These are phyloP conservation scores for Dioctria linearis DNA, from an alignment of 2,888 invertebrate genomes.

Conservation along the genomic window DNA sequence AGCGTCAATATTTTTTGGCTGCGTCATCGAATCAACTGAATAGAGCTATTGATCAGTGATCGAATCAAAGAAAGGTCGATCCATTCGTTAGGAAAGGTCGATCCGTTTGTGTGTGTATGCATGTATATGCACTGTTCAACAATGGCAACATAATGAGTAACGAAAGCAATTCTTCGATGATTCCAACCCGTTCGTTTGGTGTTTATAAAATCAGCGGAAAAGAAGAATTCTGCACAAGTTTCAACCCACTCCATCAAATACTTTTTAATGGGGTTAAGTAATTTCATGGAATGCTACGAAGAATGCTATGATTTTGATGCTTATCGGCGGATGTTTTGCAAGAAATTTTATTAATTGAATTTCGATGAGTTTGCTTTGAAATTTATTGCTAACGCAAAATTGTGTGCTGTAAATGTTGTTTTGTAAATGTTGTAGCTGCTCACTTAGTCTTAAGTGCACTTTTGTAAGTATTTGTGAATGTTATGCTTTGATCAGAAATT, in stretches of 20 bases:
- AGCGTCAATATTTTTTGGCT: not conserved
- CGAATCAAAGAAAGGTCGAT: not conserved
- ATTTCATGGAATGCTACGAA: not conserved
- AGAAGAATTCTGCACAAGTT: not conserved
- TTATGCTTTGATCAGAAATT: no score
- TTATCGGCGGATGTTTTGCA: not conserved
- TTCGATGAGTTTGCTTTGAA: not conserved
- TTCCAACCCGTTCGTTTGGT: not conserved
- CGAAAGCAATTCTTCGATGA: not conserved
- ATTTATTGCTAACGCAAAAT: no score
- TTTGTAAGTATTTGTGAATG: no score
- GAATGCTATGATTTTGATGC: not conserved
- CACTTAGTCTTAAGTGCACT: no score
- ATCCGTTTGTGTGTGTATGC: not conserved
- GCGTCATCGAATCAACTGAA: constrained; percentile 13
- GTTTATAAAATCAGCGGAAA: not conserved
- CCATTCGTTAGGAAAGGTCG: constrained; percentile 22
- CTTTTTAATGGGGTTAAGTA: not conserved
- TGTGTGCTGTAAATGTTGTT: no score
- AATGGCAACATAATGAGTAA: constrained; percentile 19
- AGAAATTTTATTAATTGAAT: not conserved
- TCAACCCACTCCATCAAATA: not conserved
- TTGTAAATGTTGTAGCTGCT: no score
- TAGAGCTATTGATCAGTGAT: constrained; percentile 10
- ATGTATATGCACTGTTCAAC: not conserved